Conservation (phyloP, 2,888 invertebrate genomes). For the Brenthis daphne region DNA sequence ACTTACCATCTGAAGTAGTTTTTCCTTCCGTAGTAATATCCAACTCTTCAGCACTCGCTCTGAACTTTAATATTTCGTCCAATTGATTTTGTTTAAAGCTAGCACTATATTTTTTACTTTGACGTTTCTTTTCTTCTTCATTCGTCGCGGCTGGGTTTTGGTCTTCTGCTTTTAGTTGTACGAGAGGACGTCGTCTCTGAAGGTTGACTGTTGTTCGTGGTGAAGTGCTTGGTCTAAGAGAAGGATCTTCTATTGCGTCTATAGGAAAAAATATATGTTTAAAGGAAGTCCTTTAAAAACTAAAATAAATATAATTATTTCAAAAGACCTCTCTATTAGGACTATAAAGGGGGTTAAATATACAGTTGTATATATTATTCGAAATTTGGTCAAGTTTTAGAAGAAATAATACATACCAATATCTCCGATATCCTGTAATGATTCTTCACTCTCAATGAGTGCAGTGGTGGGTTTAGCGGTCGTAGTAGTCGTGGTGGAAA, state of each 20-base stretch:
- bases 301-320: too few relatives aligned
- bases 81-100: constrained; percentile 71
- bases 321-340: too few relatives aligned
- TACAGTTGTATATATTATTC: too few relatives aligned
- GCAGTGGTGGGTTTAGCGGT: constrained; percentile 49
- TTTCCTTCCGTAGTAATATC: constrained; percentile 57
- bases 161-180: constrained; percentile 63
- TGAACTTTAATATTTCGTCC: constrained; percentile 59
- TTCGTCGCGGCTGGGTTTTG: constrained; percentile 73
- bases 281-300: neutral
- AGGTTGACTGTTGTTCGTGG: constrained; percentile 53
- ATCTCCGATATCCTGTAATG: constrained; percentile 64
- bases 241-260: constrained; percentile 69
- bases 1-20: constrained; percentile 58
- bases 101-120: constrained; percentile 75
- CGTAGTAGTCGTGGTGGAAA: constrained; percentile 44
- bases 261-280: neutral
- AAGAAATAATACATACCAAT: constrained; percentile 50
- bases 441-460: constrained; percentile 60
- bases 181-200: constrained; percentile 65
- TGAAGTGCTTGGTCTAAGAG: constrained; percentile 49
- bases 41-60: constrained; percentile 46
- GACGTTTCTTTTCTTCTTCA: constrained; percentile 71
- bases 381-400: too few relatives aligned
- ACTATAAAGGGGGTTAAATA: too few relatives aligned